Conservation (phyloP, 2,797 vertebrate genomes). For the Silurus lanzhouensis region DNA sequence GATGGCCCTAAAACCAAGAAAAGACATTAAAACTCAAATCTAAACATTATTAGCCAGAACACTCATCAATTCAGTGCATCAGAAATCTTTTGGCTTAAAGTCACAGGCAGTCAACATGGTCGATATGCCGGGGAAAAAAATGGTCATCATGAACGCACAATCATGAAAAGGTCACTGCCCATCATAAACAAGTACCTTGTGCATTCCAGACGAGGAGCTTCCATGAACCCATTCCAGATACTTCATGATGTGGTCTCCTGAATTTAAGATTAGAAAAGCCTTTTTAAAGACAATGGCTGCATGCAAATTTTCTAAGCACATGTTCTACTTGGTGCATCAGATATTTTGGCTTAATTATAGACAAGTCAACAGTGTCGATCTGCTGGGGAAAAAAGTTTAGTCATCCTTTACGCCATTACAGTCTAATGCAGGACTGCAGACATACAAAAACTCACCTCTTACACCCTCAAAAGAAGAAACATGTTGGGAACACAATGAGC, state of each 20-base stretch:
- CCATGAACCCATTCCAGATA: not conserved
- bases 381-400: slow-evolving; percentile 60
- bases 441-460: not conserved
- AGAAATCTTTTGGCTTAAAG: slow-evolving; percentile 54
- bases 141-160: slow-evolving; percentile 41
- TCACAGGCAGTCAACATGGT: slow-evolving; percentile 43
- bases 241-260: not conserved
- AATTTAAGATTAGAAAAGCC: not conserved
- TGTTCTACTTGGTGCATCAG: slow-evolving; percentile 38
- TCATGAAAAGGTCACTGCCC: not conserved
- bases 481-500: not conserved
- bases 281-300: not conserved
- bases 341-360: slow-evolving; percentile 48
- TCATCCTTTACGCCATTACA: slow-evolving; percentile 46
- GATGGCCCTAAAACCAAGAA: not conserved
- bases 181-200: not conserved
- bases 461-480: no score
- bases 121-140: slow-evolving; percentile 60
- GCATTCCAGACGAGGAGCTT: not conserved
- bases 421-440: not conserved
- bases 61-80: slow-evolving; percentile 15
- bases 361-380: slow-evolving; percentile 55
- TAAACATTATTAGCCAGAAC: no score
- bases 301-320: not conserved
- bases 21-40: not conserved